These are phyloP conservation scores for Cantharis rufa DNA, from an alignment of 2,888 invertebrate genomes.

Conservation along the genomic window DNA sequence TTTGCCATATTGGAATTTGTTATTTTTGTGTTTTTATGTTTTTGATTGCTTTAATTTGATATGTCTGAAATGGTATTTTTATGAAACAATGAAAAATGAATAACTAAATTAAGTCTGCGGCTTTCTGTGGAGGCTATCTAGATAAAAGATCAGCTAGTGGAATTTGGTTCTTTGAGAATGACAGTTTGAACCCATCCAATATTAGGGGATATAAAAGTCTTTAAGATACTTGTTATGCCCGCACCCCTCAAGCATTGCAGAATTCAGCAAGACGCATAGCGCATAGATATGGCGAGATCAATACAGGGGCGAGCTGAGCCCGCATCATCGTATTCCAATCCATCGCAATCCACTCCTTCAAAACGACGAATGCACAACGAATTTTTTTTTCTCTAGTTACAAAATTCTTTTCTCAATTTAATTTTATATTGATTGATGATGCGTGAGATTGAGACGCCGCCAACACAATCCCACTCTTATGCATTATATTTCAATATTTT, in stretches of 20 bases:
- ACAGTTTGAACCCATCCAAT: slow-evolving; percentile 48
- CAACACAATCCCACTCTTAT: slow-evolving; percentile 13
- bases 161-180: slow-evolving; percentile 44
- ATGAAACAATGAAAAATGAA: background rate
- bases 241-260: slow-evolving; percentile 43
- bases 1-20: background rate
- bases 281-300: slow-evolving; percentile 51
- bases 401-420: slow-evolving; percentile 23
- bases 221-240: slow-evolving; percentile 43
- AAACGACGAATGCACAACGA: slow-evolving; percentile 43
- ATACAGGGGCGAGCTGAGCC: slow-evolving; percentile 46
- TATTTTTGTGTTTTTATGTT: background rate
- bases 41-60: background rate
- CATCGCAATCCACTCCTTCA: slow-evolving; percentile 41
- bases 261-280: slow-evolving; percentile 48
- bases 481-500: slow-evolving; percentile 21
- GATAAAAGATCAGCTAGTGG: slow-evolving; percentile 44
- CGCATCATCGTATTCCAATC: slow-evolving; percentile 47
- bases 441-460: slow-evolving; percentile 19
- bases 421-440: slow-evolving; percentile 27
- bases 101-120: slow-evolving; percentile 35
- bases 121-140: slow-evolving; percentile 38
- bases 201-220: slow-evolving; percentile 50
- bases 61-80: background rate
- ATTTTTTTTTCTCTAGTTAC: slow-evolving; percentile 34